Base-by-base conservation (phyloP, 2,797 vertebrate species). In the Myotis daubentonii region DNA sequence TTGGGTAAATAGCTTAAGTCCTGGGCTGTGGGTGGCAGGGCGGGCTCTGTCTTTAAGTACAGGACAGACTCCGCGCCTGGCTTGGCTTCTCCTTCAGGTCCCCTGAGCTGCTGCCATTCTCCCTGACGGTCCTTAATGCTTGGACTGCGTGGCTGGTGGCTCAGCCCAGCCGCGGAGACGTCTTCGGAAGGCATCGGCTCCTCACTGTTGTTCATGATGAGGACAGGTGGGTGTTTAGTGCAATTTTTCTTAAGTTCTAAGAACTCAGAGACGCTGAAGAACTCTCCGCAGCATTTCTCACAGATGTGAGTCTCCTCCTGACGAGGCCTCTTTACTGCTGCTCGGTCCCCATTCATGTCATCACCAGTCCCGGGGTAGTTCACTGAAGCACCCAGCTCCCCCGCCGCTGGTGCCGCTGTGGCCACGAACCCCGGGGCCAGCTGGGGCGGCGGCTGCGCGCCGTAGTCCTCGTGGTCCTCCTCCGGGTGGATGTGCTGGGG, bases 401-500 rank as follows among this genome's bases (percentile, higher is more conserved):
- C 97, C 30, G 91, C 87, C 95, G 95, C 83, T 74, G 71, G 89
- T 65, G 89, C 93, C 80, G 79, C 94, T 91, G 96, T 80, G 94
- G 93, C 99, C 96, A 98, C 98, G 87, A 97, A 93, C 96, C 95
- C 96, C 5, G 87, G 57, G 87, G 83, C 89, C 66, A 89, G 98
- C 91, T 99, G 98, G 93, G 98, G 98, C 28, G 96, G 98, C 86
- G 98, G 94, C 92, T 72, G 96, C 89, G 94, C 91, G 87, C 93
- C 97, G 83, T 82, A 94, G 93, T 93, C 99, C 97, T 99, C 99
- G 83, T 82, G 95, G 93, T 93, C 99, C 97, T 99, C 99, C 97
- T 99, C 99, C 11, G 99, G 99, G 98, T 99, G 98, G 99, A 99
- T 99, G 98, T 99, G 99, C 98, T 99, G 99, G 97, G 99, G 99